These are phyloP conservation scores for Narcine bancroftii DNA, from an alignment of 2,113 vertebrate species.

Conservation along the genomic window DNA sequence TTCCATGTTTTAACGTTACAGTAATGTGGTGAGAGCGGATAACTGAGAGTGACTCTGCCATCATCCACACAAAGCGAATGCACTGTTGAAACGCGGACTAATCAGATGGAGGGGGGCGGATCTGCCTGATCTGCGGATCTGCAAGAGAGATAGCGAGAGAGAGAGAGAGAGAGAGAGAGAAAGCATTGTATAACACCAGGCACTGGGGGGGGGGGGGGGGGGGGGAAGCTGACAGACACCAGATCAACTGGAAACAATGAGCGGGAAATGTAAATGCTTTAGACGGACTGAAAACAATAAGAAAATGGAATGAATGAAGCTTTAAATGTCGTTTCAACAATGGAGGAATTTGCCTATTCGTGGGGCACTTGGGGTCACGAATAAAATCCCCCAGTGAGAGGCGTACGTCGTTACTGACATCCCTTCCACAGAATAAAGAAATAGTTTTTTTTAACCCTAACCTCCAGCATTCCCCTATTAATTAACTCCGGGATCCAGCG, in stretches of 20 bases:
- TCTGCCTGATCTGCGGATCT: not conserved
- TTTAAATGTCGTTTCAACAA: not conserved
- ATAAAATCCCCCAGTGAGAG: not conserved
- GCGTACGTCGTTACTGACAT: not conserved
- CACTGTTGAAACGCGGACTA: not conserved
- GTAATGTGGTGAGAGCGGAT: not conserved
- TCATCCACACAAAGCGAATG: not conserved
- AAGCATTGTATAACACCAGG: not conserved
- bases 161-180: not conserved
- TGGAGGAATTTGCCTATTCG: conserved; percentile 13
- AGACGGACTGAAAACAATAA: not conserved
- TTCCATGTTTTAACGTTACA: not conserved
- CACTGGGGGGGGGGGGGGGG: not conserved
- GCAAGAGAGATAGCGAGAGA: not conserved
- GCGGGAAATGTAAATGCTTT: not conserved
- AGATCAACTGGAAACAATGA: not conserved
- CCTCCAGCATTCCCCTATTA: not conserved
- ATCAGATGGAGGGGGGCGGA: conserved; percentile 13
- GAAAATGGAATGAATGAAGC: not conserved
- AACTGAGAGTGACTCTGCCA: not conserved
- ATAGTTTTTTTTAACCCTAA: not conserved
- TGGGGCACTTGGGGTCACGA: conserved; percentile 4
- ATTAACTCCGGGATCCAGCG: not conserved
- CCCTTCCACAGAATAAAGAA: not conserved
- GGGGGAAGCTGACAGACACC: not conserved